Evolutionary conservation across 2,888 invertebrate genomes (phyloP), one percentile per base, ranked within the genome.

Genomic region (Nemotelus nigrinus): DNA sequence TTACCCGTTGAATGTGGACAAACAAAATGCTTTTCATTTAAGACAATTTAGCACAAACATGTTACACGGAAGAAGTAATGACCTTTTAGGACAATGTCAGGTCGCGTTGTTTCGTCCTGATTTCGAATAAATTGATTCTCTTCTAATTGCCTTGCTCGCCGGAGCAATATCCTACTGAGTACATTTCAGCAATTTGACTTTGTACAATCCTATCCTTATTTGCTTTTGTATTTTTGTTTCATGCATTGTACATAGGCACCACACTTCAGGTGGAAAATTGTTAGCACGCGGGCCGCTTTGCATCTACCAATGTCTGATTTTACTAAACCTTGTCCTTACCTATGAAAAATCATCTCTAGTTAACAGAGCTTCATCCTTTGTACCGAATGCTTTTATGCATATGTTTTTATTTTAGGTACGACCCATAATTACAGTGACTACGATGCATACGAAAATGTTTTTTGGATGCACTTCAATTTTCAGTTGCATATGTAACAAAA

Each of bases 401-500:
- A 3, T 55, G 25, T 41, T 70, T 41, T 5, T 39, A 53, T 70
- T 70, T 70, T 65, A 25, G 41, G 74, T 60, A 74, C 74, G 74
- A 74, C 74, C 63, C 63, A 50, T 74, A 74, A 74, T 74, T 74
- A 74, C 74, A 74, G 41, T n/a, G 74, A 48, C 63, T 74, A 50
- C 63, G 74, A 74, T 74, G 74, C 74, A 74, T 63, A 77, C 48
- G 63, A 77, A 77, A 77, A 77, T 77, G 70, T 79, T 77, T 79
- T 77, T 79, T 75, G 79, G 79, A 75, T 77, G 79, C 79, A 79
- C 79, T 79, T 79, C 74, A 63, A 72, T 77, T 77, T 77, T 63
- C 65, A 79, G 74, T 68, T 79, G 77, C 79, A 79, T 75, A 79
- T 79, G 77, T 63, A 77, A 79, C 77, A 74, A 79, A 78, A 76